Evolutionary conservation across 1,140 invertebrate genomes (phyloP), one percentile per base, ranked within the genome.

Genomic region (Lithobius niger): DNA sequence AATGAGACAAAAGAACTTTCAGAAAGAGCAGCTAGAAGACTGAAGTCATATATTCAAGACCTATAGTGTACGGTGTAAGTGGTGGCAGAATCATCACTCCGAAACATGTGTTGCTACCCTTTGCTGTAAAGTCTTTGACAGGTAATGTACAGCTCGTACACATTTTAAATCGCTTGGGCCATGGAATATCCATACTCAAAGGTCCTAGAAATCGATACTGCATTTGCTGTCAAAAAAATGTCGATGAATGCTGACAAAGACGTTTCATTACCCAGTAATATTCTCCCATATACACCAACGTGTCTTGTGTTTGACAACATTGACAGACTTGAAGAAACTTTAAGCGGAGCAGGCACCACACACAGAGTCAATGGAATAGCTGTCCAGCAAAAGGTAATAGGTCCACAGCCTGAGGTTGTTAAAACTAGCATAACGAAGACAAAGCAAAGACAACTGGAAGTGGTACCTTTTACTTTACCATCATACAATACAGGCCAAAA

Each of bases 291-390:
- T 54, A 51, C 59, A 15, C 36, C 54, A 28, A 60, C 58, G 47
- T 55, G 27, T 21, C 40, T 64, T 36, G 59, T 56, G 10, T 65
- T 40, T 58, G 62, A 65, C 50, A 66, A 62, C 51, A 65, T 60
- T 21, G 62, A 66, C 52, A 24, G 61, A 22, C 21, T 53, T 36
- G 62, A 65, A 53, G 63, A 65, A 52, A 64, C 61, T 26, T 27
- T 59, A 2, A 62, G 36, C 54, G 64, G 61, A 26, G 51, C 26
- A 26, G 62, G 62, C 3, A 66, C 60, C 15, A 60, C 62, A 31
- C 61, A 65, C 44, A 24, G 58, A 26, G 59, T 64, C 3, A 65
- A 64, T 63, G 64, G 58, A 1, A 66, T 65, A 24, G 47, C 48
- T 27, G 45, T 62, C 28, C 61, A 60, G 36, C 48, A 43, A 49